phyloP scores from a whole-genome alignment of 2,888 invertebrate species.

The Andrena bicolor region DNA sequence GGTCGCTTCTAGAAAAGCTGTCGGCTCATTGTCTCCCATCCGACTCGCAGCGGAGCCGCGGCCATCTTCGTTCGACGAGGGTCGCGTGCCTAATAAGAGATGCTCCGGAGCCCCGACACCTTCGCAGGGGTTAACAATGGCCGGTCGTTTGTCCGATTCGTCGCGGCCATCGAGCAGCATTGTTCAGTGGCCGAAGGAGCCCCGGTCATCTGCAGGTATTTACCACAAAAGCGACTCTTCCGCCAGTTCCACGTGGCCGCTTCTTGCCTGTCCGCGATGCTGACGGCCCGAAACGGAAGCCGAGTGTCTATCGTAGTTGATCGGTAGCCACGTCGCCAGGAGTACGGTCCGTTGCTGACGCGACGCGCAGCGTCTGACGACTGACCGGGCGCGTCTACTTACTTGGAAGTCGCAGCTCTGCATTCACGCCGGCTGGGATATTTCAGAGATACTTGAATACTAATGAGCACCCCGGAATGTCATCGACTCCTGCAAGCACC shows the following conservation, averaged over 20 bases:
- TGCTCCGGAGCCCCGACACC: slow-evolving; percentile 56
- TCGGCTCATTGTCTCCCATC: slow-evolving; percentile 53
- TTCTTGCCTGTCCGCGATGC: background rate
- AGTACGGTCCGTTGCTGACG: background rate
- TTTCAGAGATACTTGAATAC: no score
- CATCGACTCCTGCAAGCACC: no score
- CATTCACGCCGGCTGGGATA: no score
- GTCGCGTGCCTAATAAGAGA: slow-evolving; percentile 76
- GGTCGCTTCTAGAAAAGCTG: slow-evolving; percentile 12
- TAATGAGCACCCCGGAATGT: no score
- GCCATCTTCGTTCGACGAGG: slow-evolving; percentile 61
- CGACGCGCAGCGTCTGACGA: background rate
- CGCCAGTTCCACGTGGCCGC: slow-evolving; percentile 4
- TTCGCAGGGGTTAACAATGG: slow-evolving; percentile 71
- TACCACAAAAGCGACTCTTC: slow-evolving; percentile 60
- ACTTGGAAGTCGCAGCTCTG: background rate
- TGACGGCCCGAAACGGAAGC: background rate
- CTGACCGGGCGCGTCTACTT: background rate
- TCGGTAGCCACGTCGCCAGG: no score
- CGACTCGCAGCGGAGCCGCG: slow-evolving; percentile 53
- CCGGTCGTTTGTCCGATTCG: slow-evolving; percentile 81
- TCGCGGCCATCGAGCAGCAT: slow-evolving; percentile 78
- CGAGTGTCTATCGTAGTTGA: no score
- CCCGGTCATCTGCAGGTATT: slow-evolving; percentile 65
- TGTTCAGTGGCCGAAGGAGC: slow-evolving; percentile 77